phyloP scores from a whole-genome alignment of 2,888 invertebrate genomes.

The Parnassius orleans region DNA sequence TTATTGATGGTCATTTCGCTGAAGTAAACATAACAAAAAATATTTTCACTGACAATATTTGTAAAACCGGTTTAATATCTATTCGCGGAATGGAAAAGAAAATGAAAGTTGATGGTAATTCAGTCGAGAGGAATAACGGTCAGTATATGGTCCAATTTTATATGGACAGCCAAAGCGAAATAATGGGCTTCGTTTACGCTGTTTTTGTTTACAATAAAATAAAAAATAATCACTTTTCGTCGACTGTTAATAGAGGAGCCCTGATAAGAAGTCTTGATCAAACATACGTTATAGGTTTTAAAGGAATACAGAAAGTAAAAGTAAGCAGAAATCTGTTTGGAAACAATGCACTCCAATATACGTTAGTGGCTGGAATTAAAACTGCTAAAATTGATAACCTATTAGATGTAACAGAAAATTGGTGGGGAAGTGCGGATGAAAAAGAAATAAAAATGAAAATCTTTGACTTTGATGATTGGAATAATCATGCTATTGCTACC shows the following conservation, averaged over 20 bases:
- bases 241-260: conserved; percentile 54
- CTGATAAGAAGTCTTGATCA: conserved; percentile 76
- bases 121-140: conserved; percentile 89
- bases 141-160: conserved; percentile 92
- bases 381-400: conserved; percentile 93
- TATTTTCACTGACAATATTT: conserved; percentile 91
- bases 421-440: conserved; percentile 94
- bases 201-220: conserved; percentile 89
- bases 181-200: conserved; percentile 91
- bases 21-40: conserved; percentile 93
- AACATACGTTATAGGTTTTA: conserved; percentile 93
- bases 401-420: conserved; percentile 95
- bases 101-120: conserved; percentile 90
- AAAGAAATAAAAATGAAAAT: conserved; percentile 89
- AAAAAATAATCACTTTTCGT: conserved; percentile 83
- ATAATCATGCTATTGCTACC: conserved; percentile 96
- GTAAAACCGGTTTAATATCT: conserved; percentile 89
- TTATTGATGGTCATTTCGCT: conserved; percentile 96
- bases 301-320: conserved; percentile 96
- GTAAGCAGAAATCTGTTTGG: conserved; percentile 94
- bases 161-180: conserved; percentile 96
- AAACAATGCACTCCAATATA: conserved; percentile 91
- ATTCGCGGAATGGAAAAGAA: conserved; percentile 98
- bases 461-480: conserved; percentile 99
- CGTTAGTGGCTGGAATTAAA: conserved; percentile 93